phyloP scores from a whole-genome alignment of 2,888 invertebrate species.

The Eumacrocentrus americanus region DNA sequence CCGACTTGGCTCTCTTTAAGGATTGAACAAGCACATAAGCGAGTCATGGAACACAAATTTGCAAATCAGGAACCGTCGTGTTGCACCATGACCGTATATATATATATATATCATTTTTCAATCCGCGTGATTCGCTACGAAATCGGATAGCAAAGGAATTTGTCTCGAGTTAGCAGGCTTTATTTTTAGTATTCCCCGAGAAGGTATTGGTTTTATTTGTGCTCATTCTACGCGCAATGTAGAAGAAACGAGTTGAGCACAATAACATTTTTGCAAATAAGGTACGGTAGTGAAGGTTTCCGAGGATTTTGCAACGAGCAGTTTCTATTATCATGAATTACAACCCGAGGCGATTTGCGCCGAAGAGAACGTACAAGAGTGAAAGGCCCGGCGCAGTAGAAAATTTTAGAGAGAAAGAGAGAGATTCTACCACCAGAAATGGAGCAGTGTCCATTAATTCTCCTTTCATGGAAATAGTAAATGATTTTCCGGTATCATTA shows the following conservation, averaged over 20 bases:
- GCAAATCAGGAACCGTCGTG: constrained; percentile 7
- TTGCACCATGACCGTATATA: background rate
- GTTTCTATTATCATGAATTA: constrained; percentile 26
- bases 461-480: constrained; percentile 25
- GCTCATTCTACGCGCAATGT: background rate
- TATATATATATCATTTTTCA: background rate
- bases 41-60: constrained; percentile 25
- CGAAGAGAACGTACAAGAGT: constrained; percentile 14
- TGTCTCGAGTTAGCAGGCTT: background rate
- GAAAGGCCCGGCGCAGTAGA: constrained; percentile 23
- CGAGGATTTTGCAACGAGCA: constrained; percentile 15
- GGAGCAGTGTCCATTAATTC: constrained; percentile 27
- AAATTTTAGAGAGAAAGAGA: constrained; percentile 15
- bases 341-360: constrained; percentile 4
- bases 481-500: constrained; percentile 28
- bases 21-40: constrained; percentile 22
- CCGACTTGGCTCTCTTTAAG: constrained; percentile 22
- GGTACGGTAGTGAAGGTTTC: background rate
- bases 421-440: constrained; percentile 32
- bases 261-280: constrained; percentile 8
- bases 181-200: background rate
- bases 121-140: constrained; percentile 22
- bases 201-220: background rate
- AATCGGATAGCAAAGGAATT: constrained; percentile 27
- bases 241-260: background rate